Base-by-base conservation (phyloP, 2,888 invertebrate genomes). In the Ornithoptera alexandrae region DNA sequence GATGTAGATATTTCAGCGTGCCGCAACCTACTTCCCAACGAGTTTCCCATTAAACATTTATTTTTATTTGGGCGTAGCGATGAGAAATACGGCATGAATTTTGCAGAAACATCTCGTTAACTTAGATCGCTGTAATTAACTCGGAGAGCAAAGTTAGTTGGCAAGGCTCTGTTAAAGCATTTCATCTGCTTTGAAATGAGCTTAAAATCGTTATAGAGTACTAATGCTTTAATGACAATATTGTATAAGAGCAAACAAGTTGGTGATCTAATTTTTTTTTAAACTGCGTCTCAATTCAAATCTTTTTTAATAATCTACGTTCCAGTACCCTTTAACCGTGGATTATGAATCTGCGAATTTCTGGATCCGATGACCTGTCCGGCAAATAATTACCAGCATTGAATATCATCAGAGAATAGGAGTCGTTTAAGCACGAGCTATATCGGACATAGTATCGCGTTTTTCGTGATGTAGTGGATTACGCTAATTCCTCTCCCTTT, bases 71-170 rank as follows among this genome's bases (percentile, higher is more conserved):
- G 59, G 20, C 58, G 62, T 63, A 50, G 15, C 24, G 60, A 60
- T 65, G 58, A 62, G 62, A 63, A 46, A 68, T 59, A 46, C 46
- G 24, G 57, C 62, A 30, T 60, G 39, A 69, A 69, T 69, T 69
- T 65, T 65, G 58, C 36, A 57, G 57, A 50, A 62, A 65, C 57
- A 57, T 17, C 20, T 57, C 46, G 60, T 42, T 50, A 65, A 61
- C 46, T 69, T 62, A 65, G 65, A 66, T 59, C 53, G 66, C 50
- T 58, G 66, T 70, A 67, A 70, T 70, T 66, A 70, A 66, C 66
- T 70, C 17, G 36, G 57, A 53, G 57, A 66, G 62, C 62, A 53
- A 66, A 66, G 69, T 70, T 70, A 66, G 62, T 50, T 53, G 46
- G 30, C 24, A 62, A 59, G 57, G 56, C 46, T 36, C 46, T 50